phyloP scores from a whole-genome alignment of 2,113 vertebrate species.

The Chelonoidis abingdonii region DNA sequence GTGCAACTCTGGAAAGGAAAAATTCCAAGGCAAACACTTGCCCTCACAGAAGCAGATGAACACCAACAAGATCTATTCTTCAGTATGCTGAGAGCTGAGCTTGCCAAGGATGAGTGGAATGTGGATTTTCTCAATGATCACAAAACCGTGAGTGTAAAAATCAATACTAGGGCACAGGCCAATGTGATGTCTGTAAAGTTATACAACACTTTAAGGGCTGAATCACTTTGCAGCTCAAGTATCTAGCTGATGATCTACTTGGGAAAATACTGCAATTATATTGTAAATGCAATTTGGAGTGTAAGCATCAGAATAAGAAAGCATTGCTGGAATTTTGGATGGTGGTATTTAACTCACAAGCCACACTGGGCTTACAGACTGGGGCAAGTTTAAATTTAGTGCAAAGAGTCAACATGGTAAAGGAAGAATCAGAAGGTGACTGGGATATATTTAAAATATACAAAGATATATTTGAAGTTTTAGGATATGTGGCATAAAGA shows the following conservation, averaged over 20 bases:
- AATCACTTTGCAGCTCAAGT: neutral
- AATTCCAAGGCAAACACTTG: neutral
- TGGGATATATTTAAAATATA: too few relatives aligned
- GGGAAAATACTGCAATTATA: neutral
- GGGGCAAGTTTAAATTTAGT: neutral
- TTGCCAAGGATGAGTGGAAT: neutral
- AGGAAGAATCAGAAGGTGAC: neutral
- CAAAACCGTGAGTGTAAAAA: neutral
- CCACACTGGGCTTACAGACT: neutral
- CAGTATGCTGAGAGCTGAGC: neutral
- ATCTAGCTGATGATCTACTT: neutral
- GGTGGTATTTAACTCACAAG: neutral
- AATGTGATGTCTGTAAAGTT: neutral
- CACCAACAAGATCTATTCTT: neutral
- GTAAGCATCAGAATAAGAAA: neutral
- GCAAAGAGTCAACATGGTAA: neutral
- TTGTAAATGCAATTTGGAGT: neutral
- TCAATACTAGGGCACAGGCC: neutral
- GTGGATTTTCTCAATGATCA: neutral
- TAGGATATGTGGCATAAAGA: too few relatives aligned
- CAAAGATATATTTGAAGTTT: too few relatives aligned
- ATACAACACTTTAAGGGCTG: neutral
- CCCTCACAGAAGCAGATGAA: neutral
- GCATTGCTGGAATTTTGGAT: neutral
- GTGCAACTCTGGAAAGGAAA: neutral